A percentile compares a stretch with the other conserved stretches of the same genome.
phyloP scores from a whole-genome alignment of 2,888 invertebrate genomes.

The Mythimna pallens region DNA sequence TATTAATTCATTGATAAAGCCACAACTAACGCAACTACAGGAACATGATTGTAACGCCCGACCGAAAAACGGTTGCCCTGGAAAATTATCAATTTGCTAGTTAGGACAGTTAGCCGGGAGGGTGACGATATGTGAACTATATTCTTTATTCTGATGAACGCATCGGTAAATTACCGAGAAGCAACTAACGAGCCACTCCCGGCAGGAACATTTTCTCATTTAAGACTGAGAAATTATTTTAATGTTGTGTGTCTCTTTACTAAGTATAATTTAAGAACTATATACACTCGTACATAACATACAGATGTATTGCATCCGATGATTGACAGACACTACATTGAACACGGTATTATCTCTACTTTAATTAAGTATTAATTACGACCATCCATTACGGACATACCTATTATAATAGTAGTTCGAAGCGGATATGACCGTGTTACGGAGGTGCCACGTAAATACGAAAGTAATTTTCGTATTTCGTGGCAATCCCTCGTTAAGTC shows the following conservation, averaged over 20 bases:
- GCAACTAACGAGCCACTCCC: neutral
- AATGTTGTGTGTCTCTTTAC: no score
- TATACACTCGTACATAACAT: neutral
- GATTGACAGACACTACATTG: neutral
- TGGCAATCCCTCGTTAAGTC: slow-evolving; percentile 10
- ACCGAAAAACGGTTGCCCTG: no score
- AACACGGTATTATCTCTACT: slow-evolving; percentile 2
- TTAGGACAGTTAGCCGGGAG: no score
- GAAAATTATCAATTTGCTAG: no score
- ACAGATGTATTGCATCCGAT: neutral
- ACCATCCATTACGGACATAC: neutral
- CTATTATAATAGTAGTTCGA: neutral
- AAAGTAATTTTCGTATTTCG: slow-evolving; percentile 5
- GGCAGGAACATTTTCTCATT: slow-evolving; percentile 2
- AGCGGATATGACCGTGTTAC: neutral
- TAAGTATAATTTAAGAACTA: neutral
- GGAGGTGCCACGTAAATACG: no score
- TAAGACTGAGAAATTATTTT: neutral
- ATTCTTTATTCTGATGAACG: slow-evolving; percentile 11
- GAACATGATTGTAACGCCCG: no score
- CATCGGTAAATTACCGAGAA: neutral
- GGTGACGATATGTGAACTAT: no score
- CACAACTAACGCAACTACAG: no score
- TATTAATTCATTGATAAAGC: no score
- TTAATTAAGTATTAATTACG: slow-evolving; percentile 27